These are phyloP conservation scores for Gila robusta DNA, from an alignment of 2,797 vertebrate species.

Conservation along the genomic window DNA sequence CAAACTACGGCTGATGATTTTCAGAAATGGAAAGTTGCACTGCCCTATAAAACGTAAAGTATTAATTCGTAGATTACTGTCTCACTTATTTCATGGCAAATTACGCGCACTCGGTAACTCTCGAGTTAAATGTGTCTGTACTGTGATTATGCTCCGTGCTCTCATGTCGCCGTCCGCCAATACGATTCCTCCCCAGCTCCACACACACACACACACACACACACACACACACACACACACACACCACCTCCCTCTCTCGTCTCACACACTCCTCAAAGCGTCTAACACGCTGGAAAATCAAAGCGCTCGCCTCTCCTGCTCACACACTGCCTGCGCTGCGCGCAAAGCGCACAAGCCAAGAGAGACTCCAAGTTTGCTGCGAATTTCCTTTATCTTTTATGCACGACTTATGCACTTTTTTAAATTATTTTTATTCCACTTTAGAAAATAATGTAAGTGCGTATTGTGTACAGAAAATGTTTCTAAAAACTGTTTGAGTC, in stretches of 20 bases:
- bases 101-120: slow-evolving; percentile 56
- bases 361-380: slow-evolving; percentile 41
- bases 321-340: slow-evolving; percentile 72
- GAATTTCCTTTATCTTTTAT: slow-evolving; percentile 4
- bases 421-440: not conserved
- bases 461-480: not conserved
- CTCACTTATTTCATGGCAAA: not conserved
- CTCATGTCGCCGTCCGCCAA: slow-evolving; percentile 79
- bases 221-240: slow-evolving; percentile 36
- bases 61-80: not conserved
- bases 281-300: slow-evolving; percentile 83
- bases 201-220: slow-evolving; percentile 33
- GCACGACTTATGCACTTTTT: not conserved
- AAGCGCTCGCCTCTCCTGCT: slow-evolving; percentile 73
- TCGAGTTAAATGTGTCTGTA: slow-evolving; percentile 82
- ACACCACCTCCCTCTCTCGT: slow-evolving; percentile 68
- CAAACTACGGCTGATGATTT: not conserved
- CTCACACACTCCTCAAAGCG: slow-evolving; percentile 74
- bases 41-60: not conserved
- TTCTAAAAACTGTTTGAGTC: not conserved
- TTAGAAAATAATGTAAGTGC: not conserved
- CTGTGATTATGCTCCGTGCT: slow-evolving; percentile 77
- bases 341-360: slow-evolving; percentile 66
- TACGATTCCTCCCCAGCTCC: slow-evolving; percentile 71
- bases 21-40: not conserved